Percentiles rank a stretch among this genome's conserved stretches.
phyloP scores from a whole-genome alignment of 2,113 vertebrate species.

The Antennarius striatus region DNA sequence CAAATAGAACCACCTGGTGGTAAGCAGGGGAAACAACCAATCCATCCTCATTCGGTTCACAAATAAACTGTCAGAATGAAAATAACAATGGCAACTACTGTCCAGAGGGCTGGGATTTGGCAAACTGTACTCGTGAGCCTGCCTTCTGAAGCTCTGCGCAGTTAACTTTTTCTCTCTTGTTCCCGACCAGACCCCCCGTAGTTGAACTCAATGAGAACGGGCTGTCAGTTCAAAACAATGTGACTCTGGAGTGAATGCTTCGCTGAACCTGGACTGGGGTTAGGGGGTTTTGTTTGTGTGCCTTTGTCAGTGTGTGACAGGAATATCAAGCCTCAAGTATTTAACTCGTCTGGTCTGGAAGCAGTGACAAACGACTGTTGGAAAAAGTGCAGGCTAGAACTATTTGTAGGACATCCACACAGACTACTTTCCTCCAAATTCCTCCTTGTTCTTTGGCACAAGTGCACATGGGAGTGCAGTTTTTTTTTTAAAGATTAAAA shows the following conservation, averaged over 20 bases:
- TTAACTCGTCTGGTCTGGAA: conserved; percentile 55
- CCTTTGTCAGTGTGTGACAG: conserved; percentile 54
- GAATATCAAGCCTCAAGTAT: conserved; percentile 61
- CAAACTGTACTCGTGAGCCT: conserved; percentile 19
- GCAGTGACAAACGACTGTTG: conserved; percentile 12
- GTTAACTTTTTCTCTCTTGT: conserved; percentile 36
- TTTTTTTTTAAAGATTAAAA: background rate
- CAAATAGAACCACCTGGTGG: conserved; percentile 79
- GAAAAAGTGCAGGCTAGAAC: conserved; percentile 25
- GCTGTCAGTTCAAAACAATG: conserved; percentile 73
- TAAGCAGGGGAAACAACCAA: conserved; percentile 61
- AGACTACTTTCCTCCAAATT: background rate
- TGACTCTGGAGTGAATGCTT: conserved; percentile 61
- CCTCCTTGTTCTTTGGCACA: conserved; percentile 15
- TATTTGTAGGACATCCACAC: background rate
- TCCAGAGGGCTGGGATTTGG: conserved; percentile 26
- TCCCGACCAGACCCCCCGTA: conserved; percentile 37
- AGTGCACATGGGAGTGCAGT: conserved; percentile 9
- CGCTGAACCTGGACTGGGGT: conserved; percentile 54
- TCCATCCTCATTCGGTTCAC: conserved; percentile 51
- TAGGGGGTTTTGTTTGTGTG: conserved; percentile 49
- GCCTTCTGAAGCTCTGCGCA: conserved; percentile 15
- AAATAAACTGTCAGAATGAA: conserved; percentile 48
- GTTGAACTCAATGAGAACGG: conserved; percentile 41
- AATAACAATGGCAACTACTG: conserved; percentile 41